phyloP scores from a whole-genome alignment of 2,888 invertebrate genomes.

The Euproctis similis region DNA sequence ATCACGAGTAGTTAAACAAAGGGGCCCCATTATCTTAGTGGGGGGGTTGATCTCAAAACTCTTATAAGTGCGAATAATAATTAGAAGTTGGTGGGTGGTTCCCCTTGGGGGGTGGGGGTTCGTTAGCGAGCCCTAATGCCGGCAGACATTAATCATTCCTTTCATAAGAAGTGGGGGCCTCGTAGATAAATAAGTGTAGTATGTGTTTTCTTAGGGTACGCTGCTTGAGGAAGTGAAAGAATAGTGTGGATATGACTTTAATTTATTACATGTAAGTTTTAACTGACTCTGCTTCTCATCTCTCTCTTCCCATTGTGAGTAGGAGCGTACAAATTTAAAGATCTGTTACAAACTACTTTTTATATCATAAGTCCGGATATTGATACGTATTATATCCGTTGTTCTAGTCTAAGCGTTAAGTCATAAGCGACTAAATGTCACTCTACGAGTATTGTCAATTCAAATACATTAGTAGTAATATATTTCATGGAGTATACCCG shows the following conservation, averaged over 20 bases:
- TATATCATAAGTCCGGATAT: no score
- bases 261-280: no score
- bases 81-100: slow-evolving; percentile 41
- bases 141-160: slow-evolving; percentile 76
- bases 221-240: slow-evolving; percentile 50
- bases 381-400: no score
- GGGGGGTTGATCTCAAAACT: slow-evolving; percentile 49
- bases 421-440: no score
- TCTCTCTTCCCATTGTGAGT: no score
- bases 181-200: slow-evolving; percentile 76
- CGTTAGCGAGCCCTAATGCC: slow-evolving; percentile 71
- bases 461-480: no score
- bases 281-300: no score
- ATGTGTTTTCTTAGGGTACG: slow-evolving; percentile 75
- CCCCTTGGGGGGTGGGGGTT: slow-evolving; percentile 36
- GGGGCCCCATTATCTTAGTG: slow-evolving; percentile 25
- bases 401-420: no score
- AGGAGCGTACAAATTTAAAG: no score
- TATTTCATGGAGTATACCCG: no score
- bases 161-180: slow-evolving; percentile 73
- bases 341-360: no score
- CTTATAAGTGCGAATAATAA: slow-evolving; percentile 73
- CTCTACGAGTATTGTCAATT: no score
- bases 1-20: slow-evolving; percentile 19
- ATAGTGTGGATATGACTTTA: slow-evolving; percentile 40